These are phyloP conservation scores for Blastobasis adustella DNA, from an alignment of 2,888 invertebrate genomes.

Conservation along the genomic window DNA sequence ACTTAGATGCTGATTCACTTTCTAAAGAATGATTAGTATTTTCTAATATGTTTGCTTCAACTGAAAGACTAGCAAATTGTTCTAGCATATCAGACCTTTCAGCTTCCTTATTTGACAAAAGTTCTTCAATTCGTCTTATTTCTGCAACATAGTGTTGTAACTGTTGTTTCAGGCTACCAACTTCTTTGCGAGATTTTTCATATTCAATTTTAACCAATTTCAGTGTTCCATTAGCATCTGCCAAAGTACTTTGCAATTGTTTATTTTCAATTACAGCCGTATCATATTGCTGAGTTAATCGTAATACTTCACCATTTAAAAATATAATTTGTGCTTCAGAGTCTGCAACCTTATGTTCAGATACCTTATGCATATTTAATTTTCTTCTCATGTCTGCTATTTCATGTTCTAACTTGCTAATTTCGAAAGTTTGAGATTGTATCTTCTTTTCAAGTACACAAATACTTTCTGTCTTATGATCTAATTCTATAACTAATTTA, in stretches of 20 bases:
- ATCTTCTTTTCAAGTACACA: conserved; percentile 79
- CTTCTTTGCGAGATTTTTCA: conserved; percentile 80
- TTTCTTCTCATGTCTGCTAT: conserved; percentile 74
- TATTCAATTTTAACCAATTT: conserved; percentile 79
- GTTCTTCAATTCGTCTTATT: conserved; percentile 85
- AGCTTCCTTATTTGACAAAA: conserved; percentile 83
- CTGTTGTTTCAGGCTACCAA: conserved; percentile 83
- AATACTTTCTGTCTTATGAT: conserved; percentile 82
- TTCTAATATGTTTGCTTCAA: conserved; percentile 85
- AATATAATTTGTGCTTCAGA: conserved; percentile 71
- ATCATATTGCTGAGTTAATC: conserved; percentile 72
- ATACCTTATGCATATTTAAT: conserved; percentile 51
- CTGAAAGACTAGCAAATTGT: conserved; percentile 84
- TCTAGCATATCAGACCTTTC: conserved; percentile 88
- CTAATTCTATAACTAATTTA: conserved; percentile 77
- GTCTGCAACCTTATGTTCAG: conserved; percentile 66
- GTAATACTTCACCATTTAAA: conserved; percentile 75
- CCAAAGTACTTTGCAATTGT: conserved; percentile 82
- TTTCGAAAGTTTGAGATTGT: conserved; percentile 72
- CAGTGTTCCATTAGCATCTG: conserved; percentile 77
- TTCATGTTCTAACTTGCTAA: conserved; percentile 69
- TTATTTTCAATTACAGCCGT: conserved; percentile 79
- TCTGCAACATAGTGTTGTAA: conserved; percentile 88
- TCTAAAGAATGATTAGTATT: conserved; percentile 87
- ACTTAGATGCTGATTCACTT: conserved; percentile 82